Evolutionary conservation across 2,113 vertebrate genomes (phyloP).

Genomic region (Triplophysa siluroides): DNA sequence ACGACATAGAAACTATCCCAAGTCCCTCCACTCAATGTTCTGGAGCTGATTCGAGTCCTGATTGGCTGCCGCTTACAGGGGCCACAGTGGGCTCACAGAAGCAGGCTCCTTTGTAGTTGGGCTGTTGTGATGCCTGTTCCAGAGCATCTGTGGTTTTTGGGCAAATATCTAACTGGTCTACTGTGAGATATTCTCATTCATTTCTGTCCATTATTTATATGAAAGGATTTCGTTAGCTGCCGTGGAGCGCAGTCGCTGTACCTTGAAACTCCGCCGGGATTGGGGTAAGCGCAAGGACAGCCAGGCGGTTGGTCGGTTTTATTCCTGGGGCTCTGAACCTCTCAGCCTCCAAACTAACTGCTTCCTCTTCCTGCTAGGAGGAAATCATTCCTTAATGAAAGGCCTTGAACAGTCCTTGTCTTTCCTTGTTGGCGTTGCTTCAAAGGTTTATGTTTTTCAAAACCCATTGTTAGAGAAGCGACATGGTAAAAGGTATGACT

Average conservation of each 20-base stretch:
- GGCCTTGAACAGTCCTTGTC: slow-evolving; percentile 41
- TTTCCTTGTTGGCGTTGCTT: slow-evolving; percentile 35
- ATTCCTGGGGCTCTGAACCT: slow-evolving; percentile 23
- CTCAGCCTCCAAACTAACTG: slow-evolving; percentile 27
- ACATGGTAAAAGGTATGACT: slow-evolving; percentile 41
- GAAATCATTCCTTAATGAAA: slow-evolving; percentile 13
- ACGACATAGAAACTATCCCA: background rate
- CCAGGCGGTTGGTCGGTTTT: slow-evolving; percentile 24
- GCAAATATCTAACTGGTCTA: slow-evolving; percentile 47
- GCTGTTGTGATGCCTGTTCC: slow-evolving; percentile 52
- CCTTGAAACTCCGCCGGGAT: slow-evolving; percentile 34
- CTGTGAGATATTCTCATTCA: slow-evolving; percentile 50
- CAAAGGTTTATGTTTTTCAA: slow-evolving; percentile 44
- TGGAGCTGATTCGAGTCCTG: slow-evolving; percentile 40
- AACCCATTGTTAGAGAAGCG: slow-evolving; percentile 21
- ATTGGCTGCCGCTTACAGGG: slow-evolving; percentile 36
- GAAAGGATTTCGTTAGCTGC: slow-evolving; percentile 36
- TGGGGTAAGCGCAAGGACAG: slow-evolving; percentile 36
- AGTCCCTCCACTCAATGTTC: slow-evolving; percentile 40
- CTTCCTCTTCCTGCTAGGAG: slow-evolving; percentile 45
- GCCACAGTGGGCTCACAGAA: slow-evolving; percentile 39
- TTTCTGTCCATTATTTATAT: slow-evolving; percentile 51
- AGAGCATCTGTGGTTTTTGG: slow-evolving; percentile 60
- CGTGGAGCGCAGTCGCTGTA: slow-evolving; percentile 32
- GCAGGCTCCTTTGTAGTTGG: slow-evolving; percentile 50